Evolutionary conservation across 2,113 vertebrate genomes (phyloP).

Genomic region (Neolamprologus tretocephalus): DNA sequence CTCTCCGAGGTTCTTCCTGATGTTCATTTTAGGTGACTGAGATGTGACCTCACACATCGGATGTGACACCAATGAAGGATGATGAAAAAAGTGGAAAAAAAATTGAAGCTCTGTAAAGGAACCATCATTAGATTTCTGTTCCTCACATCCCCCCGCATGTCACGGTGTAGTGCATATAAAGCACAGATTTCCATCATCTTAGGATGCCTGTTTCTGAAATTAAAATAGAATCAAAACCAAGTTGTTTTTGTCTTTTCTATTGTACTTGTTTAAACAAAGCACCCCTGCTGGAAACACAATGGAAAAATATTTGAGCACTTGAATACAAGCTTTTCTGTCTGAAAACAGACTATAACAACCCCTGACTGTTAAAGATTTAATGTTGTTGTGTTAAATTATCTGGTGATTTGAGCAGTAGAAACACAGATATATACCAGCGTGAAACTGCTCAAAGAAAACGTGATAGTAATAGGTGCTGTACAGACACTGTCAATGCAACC

Average conservation of each 20-base stretch:
- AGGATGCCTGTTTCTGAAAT: not conserved
- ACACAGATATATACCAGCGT: not conserved
- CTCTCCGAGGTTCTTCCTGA: constrained; percentile 10
- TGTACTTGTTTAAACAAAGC: not conserved
- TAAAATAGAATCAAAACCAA: not conserved
- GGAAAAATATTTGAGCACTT: not conserved
- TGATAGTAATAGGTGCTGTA: not conserved
- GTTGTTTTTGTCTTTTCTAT: not conserved
- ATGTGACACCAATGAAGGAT: not conserved
- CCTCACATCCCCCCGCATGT: not conserved
- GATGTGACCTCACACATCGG: constrained; percentile 23
- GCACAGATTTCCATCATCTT: not conserved
- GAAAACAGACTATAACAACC: not conserved
- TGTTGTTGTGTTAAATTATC: not conserved
- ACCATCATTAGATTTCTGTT: not conserved
- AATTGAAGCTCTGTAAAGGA: not conserved
- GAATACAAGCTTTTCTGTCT: not conserved
- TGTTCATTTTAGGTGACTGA: constrained; percentile 53
- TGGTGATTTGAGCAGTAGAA: not conserved
- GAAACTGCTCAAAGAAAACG: not conserved
- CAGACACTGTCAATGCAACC: not conserved
- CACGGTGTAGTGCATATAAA: not conserved
- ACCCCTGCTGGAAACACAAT: not conserved
- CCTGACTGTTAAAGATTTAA: not conserved
- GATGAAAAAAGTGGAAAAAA: not conserved